Evolutionary conservation across 2,113 vertebrate genomes (phyloP), one percentile per base, ranked within the genome.

Genomic region (Brachionichthys hirsutus): DNA sequence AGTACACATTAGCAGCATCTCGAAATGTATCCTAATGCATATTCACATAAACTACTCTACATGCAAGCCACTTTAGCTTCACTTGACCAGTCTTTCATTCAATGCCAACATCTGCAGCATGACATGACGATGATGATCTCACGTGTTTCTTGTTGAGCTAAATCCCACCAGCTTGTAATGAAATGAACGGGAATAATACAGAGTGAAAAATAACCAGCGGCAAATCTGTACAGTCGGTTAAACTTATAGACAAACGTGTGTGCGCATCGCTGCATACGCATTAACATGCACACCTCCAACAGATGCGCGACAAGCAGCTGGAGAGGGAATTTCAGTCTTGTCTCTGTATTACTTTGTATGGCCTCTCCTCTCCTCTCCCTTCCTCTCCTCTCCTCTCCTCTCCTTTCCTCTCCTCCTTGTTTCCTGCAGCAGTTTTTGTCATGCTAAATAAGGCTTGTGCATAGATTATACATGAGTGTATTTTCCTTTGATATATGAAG

Each of bases 271-370:
- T 48, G 36, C 34, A 54, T 24, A 22, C 47, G 52, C 67, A 64
- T 43, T 46, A 65, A 73, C 70, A 71, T 5, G 54, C 67, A 74
- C 57, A 60, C 73, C 77, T 73, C 60, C 69, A 77, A 69, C 79
- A 84, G 75, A 82, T 81, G 81, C 78, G 78, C 82, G 53, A 63
- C 57, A 63, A 80, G 63, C 82, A 81, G 71, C 77, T 85, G 79
- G 78, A 77, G 80, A 77, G 79, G 73, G 73, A 77, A 83, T 80
- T 85, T 81, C 65, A 80, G 55, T 83, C 74, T 76, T 82, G 69
- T 72, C 18, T 62, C 34, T 48, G 36, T 64, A 19, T 49, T 50
- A 14, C 35, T 30, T 30, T 6, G 6, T 30, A 6, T 30, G 5
- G 4, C 24, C 24, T 30, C 24, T 30, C 24, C 24, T 30, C 24